Base-by-base conservation (phyloP, 2,113 vertebrate genomes). In the Spea bombifrons region DNA sequence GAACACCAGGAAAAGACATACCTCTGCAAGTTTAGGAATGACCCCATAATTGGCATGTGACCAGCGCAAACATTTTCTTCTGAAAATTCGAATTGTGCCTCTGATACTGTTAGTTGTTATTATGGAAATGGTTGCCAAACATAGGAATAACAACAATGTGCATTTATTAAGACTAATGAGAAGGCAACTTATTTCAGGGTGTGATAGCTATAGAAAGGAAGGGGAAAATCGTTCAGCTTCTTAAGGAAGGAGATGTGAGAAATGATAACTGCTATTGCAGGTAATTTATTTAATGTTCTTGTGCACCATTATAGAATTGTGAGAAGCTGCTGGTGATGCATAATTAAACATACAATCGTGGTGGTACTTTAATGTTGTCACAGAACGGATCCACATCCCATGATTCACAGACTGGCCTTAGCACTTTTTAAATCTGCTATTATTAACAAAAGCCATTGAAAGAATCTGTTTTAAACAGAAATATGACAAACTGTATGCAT, bases 11-110 rank as follows among this genome's bases (percentile, higher is more conserved):
- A 77, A 84, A 87, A 83, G 85, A 83, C 71, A 88, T 88, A 80
- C 86, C 89, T 87, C 87, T 88, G 82, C 84, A 86, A 88, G 83
- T 87, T 88, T 87, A 81, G 86, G 86, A 89, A 88, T 90, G 87
- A 88, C 84, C 87, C 89, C 74, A 86, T 85, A 84, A 75, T 83
- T 88, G 89, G 84, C 81, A 78, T 4, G 5, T 30, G 48, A 78
- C 85, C 89, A 89, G 88, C 5, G 15, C 77, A 88, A 89, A 88
- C 82, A 81, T 84, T 90, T 86, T 87, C 83, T 86, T 88, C 89
- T 81, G 86, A 5, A 87, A 87, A 88, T 85, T 30, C 30, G 84
- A 82, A 86, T 87, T 82, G 83, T 82, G 84, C 84, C 86, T 84
- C 83, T 48, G 66, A 66, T 44, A 16, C 43, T 86, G 76, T 83